These are phyloP conservation scores for Campoplex nolae DNA, from an alignment of 2,888 invertebrate genomes.

Conservation along the genomic window DNA sequence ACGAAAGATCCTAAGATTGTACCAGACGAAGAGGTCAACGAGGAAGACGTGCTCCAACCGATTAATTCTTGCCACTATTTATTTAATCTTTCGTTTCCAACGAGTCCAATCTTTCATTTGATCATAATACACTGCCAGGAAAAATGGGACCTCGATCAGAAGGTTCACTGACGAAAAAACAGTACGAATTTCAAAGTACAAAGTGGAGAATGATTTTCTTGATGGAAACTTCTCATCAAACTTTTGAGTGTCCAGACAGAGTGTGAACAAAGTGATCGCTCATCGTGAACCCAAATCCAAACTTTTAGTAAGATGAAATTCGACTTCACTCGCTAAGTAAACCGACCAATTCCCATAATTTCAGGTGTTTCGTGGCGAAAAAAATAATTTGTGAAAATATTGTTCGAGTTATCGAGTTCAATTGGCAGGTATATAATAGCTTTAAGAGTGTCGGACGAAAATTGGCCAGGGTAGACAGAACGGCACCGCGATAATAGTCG, in stretches of 20 bases:
- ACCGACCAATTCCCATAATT: not conserved
- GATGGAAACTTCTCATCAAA: too few species aligned
- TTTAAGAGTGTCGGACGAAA: slow-evolving; percentile 40
- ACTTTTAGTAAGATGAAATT: too few species aligned
- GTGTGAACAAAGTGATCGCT: too few species aligned
- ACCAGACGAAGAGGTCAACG: not conserved
- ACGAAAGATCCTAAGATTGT: not conserved
- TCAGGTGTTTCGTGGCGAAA: not conserved
- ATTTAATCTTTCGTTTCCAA: not conserved
- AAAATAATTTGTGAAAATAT: slow-evolving; percentile 41
- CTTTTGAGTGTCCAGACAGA: too few species aligned
- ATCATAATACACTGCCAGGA: not conserved
- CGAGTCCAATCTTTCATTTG: not conserved
- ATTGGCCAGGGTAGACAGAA: slow-evolving; percentile 57
- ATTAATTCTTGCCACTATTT: not conserved
- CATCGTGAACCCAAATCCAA: too few species aligned
- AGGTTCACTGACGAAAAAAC: not conserved
- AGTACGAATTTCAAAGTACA: not conserved
- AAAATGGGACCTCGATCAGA: not conserved
- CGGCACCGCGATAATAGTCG: slow-evolving; percentile 68
- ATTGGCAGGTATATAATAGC: slow-evolving; percentile 24
- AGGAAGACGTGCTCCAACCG: not conserved
- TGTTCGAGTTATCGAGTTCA: slow-evolving; percentile 46
- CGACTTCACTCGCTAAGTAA: not conserved
- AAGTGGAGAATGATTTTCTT: too few species aligned